Conservation (phyloP, 2,888 invertebrate species). For the Anorthoa munda region DNA sequence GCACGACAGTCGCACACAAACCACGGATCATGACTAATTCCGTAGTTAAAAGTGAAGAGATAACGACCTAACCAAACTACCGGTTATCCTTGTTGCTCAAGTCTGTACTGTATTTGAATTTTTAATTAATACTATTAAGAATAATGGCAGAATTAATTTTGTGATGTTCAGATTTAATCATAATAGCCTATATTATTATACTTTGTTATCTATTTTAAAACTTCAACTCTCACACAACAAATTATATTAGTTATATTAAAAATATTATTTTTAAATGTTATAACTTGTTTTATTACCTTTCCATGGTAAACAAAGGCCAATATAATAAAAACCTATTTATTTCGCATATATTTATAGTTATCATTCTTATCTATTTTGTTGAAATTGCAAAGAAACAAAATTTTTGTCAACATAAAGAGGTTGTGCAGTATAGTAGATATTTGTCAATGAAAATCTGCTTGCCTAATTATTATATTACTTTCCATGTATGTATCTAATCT, state of each 20-base stretch:
- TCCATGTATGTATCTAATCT: too few species aligned
- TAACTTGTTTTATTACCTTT: neutral
- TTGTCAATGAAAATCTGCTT: neutral
- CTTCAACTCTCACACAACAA: too few species aligned
- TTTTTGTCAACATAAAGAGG: constrained; percentile 6
- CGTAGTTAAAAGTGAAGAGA: constrained; percentile 43
- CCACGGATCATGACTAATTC: constrained; percentile 54
- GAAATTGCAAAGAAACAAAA: constrained; percentile 9
- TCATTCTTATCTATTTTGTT: constrained; percentile 17
- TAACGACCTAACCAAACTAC: constrained; percentile 60
- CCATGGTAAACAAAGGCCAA: constrained; percentile 1
- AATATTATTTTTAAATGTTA: too few species aligned
- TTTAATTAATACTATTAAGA: constrained; percentile 54
- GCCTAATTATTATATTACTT: too few species aligned
- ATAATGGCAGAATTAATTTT: constrained; percentile 47
- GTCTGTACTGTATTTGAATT: constrained; percentile 48
- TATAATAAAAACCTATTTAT: neutral
- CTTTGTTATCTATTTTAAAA: too few species aligned
- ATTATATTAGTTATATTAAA: too few species aligned
- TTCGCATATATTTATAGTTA: constrained; percentile 3
- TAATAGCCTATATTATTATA: neutral
- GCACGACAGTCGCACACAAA: constrained; percentile 43
- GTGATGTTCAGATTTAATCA: constrained; percentile 8
- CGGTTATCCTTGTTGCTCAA: constrained; percentile 65
- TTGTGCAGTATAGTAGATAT: neutral